phyloP scores from a whole-genome alignment of 2,113 vertebrate genomes.

The Isurus oxyrinchus region DNA sequence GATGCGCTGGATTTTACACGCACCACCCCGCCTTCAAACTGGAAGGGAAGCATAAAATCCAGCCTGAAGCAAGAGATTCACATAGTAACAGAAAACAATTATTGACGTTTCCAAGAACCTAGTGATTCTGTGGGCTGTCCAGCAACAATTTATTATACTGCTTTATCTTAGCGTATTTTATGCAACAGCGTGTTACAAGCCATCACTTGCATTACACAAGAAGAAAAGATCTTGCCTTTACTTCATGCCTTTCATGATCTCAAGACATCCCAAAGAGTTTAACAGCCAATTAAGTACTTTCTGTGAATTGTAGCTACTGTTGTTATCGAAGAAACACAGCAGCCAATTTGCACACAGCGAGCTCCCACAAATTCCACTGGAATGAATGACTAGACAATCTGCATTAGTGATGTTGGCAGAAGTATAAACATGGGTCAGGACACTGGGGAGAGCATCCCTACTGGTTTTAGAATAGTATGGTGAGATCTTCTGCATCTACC shows the following conservation, averaged over 20 bases:
- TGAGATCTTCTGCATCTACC: not conserved
- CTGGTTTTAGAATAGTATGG: not conserved
- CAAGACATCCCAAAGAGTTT: not conserved
- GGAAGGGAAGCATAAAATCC: no score
- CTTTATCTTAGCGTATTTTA: not conserved
- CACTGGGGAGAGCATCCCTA: not conserved
- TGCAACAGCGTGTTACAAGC: not conserved
- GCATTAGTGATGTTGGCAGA: not conserved
- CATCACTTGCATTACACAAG: not conserved
- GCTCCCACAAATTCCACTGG: not conserved
- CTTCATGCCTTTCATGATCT: not conserved
- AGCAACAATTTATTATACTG: not conserved
- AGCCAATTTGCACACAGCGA: not conserved
- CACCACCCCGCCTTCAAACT: no score
- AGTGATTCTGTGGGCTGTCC: not conserved
- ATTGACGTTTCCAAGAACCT: not conserved
- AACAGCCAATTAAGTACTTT: not conserved
- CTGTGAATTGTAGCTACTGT: not conserved
- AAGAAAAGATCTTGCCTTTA: not conserved
- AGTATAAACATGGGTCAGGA: not conserved
- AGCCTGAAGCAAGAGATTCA: not conserved
- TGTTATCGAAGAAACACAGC: not conserved
- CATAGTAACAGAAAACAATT: not conserved
- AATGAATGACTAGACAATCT: not conserved
- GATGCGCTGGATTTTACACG: no score